Percentiles rank a stretch among this genome's conserved stretches.
Conservation (phyloP, 2,797 vertebrate genomes). For the Prunella strophiata region DNA sequence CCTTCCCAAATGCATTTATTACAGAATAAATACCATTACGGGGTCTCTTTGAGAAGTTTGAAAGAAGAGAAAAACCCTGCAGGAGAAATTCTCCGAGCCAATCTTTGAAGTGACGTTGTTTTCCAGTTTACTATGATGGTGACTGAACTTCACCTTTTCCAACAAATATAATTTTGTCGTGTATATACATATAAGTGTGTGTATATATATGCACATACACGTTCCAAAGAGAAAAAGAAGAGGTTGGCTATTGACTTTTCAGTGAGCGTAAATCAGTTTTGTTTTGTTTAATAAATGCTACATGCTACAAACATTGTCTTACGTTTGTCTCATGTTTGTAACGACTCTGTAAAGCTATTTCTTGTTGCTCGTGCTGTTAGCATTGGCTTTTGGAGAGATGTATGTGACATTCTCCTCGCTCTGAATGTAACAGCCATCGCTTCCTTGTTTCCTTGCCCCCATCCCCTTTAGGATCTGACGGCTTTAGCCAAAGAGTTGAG, state of each 20-base stretch:
- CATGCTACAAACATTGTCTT: constrained; percentile 75
- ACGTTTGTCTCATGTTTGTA: constrained; percentile 76
- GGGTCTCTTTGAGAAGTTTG: constrained; percentile 53
- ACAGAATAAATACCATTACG: constrained; percentile 60
- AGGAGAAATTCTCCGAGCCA: constrained; percentile 54
- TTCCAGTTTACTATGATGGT: constrained; percentile 78
- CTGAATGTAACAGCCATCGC: background rate
- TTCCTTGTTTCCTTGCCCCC: constrained; percentile 24
- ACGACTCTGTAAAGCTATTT: constrained; percentile 71
- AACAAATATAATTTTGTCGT: constrained; percentile 68
- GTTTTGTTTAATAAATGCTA: constrained; percentile 78
- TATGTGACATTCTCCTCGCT: background rate
- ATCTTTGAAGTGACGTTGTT: constrained; percentile 59
- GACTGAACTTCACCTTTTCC: constrained; percentile 73
- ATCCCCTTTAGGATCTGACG: constrained; percentile 88
- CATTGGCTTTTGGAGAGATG: constrained; percentile 72
- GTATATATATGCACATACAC: constrained; percentile 65
- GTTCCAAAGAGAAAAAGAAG: constrained; percentile 60
- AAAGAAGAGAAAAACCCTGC: constrained; percentile 56
- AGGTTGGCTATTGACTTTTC: constrained; percentile 74
- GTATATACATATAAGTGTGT: constrained; percentile 69
- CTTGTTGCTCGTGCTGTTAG: constrained; percentile 74
- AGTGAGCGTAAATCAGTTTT: constrained; percentile 71
- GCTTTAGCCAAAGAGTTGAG: constrained; percentile 96
- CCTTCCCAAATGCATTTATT: constrained; percentile 63